phyloP scores from a whole-genome alignment of 2,113 vertebrate species.

The Electrona antarctica region DNA sequence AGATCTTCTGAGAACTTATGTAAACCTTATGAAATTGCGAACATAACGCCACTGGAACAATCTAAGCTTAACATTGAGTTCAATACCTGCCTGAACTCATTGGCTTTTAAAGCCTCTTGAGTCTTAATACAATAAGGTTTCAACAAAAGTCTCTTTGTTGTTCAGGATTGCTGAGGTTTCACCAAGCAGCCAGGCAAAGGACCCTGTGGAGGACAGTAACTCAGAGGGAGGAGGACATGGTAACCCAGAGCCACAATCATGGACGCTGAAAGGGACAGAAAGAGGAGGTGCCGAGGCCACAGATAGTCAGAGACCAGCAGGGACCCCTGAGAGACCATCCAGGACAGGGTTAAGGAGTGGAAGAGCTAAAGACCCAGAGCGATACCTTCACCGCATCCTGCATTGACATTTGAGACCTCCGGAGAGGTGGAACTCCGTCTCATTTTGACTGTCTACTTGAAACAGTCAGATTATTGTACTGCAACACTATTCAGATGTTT shows the following conservation, averaged over 20 bases:
- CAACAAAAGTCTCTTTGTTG: neutral
- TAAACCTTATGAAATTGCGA: too few species aligned
- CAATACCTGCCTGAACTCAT: neutral
- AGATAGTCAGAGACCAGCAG: slow-evolving; percentile 28
- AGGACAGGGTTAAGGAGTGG: too few species aligned
- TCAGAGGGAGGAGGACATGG: slow-evolving; percentile 31
- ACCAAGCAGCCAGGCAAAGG: slow-evolving; percentile 26
- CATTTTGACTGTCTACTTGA: too few species aligned
- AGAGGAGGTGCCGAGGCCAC: slow-evolving; percentile 22
- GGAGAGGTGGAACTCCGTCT: too few species aligned
- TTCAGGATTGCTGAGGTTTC: slow-evolving; percentile 64
- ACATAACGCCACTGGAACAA: neutral
- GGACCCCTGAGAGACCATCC: too few species aligned
- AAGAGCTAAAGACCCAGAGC: too few species aligned
- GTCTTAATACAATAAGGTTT: neutral
- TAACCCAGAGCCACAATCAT: slow-evolving; percentile 37
- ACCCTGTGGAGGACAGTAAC: slow-evolving; percentile 34
- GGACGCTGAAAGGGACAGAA: slow-evolving; percentile 6
- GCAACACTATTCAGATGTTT: too few species aligned
- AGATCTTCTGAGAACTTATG: too few species aligned
- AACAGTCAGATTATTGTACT: too few species aligned
- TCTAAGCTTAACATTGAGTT: neutral
- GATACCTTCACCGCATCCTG: too few species aligned
- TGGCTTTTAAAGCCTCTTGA: neutral
- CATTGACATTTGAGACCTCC: too few species aligned